Conservation (phyloP, 2,113 vertebrate genomes). For the Athene noctua region DNA sequence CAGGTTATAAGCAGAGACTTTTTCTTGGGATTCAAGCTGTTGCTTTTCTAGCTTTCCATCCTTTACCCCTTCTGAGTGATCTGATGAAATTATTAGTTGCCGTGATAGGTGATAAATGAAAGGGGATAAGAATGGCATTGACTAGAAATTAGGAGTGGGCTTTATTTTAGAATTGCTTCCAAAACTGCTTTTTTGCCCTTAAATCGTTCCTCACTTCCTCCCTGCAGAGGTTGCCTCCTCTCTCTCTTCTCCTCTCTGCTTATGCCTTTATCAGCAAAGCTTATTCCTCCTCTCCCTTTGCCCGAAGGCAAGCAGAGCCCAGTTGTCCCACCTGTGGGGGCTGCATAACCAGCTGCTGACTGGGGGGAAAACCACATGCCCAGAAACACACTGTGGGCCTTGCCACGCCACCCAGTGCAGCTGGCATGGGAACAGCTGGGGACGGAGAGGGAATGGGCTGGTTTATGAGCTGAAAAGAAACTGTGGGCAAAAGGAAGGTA, state of each 20-base stretch:
- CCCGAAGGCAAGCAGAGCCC: neutral
- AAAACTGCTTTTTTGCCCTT: neutral
- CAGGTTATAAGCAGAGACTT: neutral
- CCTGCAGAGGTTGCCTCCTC: neutral
- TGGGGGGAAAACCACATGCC: neutral
- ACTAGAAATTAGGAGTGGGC: neutral
- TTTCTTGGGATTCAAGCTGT: neutral
- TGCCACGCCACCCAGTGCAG: neutral
- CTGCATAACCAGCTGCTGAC: neutral
- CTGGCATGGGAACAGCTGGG: conserved; percentile 23
- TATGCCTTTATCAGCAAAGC: neutral
- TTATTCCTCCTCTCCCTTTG: neutral
- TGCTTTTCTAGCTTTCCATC: neutral
- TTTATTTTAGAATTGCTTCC: neutral
- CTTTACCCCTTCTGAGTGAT: neutral
- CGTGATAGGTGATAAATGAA: neutral
- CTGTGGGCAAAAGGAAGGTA: neutral
- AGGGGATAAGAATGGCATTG: neutral
- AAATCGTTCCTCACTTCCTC: neutral
- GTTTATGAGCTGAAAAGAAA: neutral
- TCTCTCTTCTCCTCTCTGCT: neutral
- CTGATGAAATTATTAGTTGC: neutral
- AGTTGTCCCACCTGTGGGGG: neutral
- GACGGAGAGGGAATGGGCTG: neutral
- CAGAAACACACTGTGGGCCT: accelerated